Conservation (phyloP, 2,888 invertebrate genomes). For the Drosophila quinaria region DNA sequence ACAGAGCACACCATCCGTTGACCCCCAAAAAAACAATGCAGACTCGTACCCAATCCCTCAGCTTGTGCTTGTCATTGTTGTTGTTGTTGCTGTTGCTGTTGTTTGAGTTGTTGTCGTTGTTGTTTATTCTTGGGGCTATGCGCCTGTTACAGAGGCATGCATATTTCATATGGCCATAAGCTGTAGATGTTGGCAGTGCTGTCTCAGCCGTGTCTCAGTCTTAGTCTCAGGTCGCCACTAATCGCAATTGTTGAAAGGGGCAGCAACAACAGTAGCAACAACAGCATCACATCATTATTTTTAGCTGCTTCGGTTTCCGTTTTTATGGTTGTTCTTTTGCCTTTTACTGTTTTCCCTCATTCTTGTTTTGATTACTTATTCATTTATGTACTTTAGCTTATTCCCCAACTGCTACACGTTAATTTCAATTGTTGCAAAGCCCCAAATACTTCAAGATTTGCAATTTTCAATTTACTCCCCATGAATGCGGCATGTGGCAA, state of each 20-base stretch:
- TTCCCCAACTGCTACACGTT: constrained; percentile 66
- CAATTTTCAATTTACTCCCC: constrained; percentile 52
- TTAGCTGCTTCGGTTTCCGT: constrained; percentile 22
- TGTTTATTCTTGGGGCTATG: constrained; percentile 45
- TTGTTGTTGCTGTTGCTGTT: constrained; percentile 4
- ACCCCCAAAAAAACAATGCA: not conserved
- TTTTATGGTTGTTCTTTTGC: not conserved
- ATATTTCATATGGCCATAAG: constrained; percentile 70
- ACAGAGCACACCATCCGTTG: constrained; percentile 52
- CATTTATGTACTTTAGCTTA: constrained; percentile 57
- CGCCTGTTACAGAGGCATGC: constrained; percentile 62
- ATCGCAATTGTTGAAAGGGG: constrained; percentile 54
- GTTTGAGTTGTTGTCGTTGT: not conserved
- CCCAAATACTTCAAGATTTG: constrained; percentile 41
- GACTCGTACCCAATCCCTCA: constrained; percentile 16
- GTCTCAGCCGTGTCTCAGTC: constrained; percentile 36
- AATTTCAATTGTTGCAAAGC: constrained; percentile 67
- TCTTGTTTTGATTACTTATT: constrained; percentile 49
- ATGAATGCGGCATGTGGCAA: constrained; percentile 18
- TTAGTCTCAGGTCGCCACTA: constrained; percentile 39
- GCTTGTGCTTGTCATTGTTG: constrained; percentile 14
- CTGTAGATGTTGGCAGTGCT: constrained; percentile 32
- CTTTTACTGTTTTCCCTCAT: constrained; percentile 26
- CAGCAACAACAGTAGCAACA: not conserved
- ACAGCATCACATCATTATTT: constrained; percentile 46